Percentiles rank a stretch among this genome's conserved stretches.
Conservation (phyloP, 2,113 vertebrate species). For the Panthera leo region DNA sequence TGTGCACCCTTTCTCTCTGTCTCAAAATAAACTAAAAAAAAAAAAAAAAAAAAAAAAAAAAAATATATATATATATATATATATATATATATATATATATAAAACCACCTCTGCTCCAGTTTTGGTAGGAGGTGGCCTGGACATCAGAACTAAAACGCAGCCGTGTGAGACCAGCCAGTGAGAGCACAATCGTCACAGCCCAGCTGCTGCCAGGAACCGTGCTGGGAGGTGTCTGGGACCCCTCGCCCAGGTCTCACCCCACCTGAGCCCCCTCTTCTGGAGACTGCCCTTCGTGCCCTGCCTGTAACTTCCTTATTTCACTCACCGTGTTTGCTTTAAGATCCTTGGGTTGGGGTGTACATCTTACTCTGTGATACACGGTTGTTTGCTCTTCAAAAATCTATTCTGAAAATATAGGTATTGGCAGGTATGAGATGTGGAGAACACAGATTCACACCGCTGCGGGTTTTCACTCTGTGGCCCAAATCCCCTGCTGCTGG, state of each 20-base stretch:
- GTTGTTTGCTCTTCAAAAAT: neutral
- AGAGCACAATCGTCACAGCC: neutral
- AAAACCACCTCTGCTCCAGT: neutral
- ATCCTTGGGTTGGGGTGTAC: neutral
- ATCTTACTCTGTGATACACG: neutral
- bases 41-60: no score
- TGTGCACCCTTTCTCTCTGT: no score
- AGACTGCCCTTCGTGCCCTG: neutral
- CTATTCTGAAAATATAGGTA: neutral
- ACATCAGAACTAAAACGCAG: neutral
- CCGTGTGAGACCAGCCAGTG: neutral
- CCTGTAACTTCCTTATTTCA: neutral
- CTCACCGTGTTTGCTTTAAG: neutral
- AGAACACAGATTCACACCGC: neutral
- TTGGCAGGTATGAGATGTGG: neutral
- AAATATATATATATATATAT: no score
- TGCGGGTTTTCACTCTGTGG: neutral
- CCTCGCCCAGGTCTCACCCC: neutral
- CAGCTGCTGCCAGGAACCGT: fast-evolving
- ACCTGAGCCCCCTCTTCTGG: neutral
- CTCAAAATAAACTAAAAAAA: no score
- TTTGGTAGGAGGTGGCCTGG: no score
- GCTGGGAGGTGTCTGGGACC: neutral
- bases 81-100: no score
- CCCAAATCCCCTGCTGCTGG: neutral